A percentile compares a stretch with the other conserved stretches of the same genome.
These are phyloP conservation scores for Cebus imitator DNA, from an alignment of 2,113 vertebrate genomes.

Conservation along the genomic window DNA sequence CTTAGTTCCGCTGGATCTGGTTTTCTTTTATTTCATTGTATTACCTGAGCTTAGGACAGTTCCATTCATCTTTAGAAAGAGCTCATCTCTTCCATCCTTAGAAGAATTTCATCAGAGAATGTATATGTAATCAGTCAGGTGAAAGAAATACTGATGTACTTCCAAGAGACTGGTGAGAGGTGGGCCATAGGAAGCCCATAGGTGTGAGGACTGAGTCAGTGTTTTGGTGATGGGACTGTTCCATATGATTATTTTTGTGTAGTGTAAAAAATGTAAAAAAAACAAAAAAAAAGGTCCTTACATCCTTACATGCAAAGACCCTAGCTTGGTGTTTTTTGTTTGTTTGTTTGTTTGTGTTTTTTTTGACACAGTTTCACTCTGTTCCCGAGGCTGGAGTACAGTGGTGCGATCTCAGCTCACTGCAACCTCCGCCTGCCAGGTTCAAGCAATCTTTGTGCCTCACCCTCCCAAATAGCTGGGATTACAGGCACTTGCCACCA, in stretches of 20 bases:
- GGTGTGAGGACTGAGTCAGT: background rate
- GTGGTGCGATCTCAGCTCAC: too few relatives aligned
- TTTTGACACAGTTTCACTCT: too few relatives aligned
- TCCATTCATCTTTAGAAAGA: conserved; percentile 22
- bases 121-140: background rate
- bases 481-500: too few relatives aligned
- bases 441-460: too few relatives aligned
- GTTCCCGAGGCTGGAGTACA: too few relatives aligned
- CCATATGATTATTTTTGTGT: background rate
- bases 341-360: too few relatives aligned
- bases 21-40: conserved; percentile 1
- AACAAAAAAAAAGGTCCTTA: background rate
- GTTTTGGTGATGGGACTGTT: background rate
- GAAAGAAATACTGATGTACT: background rate
- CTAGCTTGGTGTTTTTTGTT: background rate
- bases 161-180: background rate
- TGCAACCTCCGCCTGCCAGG: too few relatives aligned
- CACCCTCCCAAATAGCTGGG: too few relatives aligned
- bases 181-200: background rate
- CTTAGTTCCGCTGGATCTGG: background rate
- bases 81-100: background rate
- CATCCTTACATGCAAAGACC: background rate
- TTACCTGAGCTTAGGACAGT: background rate
- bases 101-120: conserved; percentile 4
- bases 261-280: background rate